phyloP scores from a whole-genome alignment of 64 coral and sea anemone genomes.

The Montipora cactus region DNA sequence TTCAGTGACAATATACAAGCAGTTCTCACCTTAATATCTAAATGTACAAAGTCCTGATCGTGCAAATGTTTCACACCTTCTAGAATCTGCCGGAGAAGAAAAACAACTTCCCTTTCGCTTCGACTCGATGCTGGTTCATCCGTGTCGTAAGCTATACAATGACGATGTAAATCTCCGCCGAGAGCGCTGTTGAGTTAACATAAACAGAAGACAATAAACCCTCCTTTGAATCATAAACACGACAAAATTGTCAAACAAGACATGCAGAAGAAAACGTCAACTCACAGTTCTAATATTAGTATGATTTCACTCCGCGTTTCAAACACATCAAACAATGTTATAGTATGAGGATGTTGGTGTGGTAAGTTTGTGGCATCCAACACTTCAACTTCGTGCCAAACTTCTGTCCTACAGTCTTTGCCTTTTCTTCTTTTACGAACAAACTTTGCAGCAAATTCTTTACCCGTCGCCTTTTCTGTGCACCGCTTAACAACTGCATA shows the following conservation, averaged over 20 bases:
- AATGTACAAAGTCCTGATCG: constrained; percentile 78
- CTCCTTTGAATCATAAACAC: constrained; percentile 13
- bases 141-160: constrained; percentile 86
- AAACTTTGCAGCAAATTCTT: constrained; percentile 94
- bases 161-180: constrained; percentile 88
- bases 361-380: constrained; percentile 70
- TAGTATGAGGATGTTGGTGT: constrained; percentile 82
- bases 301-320: constrained; percentile 93
- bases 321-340: constrained; percentile 86
- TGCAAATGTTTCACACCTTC: constrained; percentile 92
- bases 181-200: constrained; percentile 85
- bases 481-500: constrained; percentile 85
- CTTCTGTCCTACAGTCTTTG: constrained; percentile 88
- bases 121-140: constrained; percentile 84
- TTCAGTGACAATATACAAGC: constrained; percentile 46
- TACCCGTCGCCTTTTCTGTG: constrained; percentile 74
- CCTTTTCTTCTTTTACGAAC: constrained; percentile 97
- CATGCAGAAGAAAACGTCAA: not conserved
- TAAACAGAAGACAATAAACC: constrained; percentile 58
- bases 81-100: constrained; percentile 86
- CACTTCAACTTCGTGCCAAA: constrained; percentile 96
- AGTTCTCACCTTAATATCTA: constrained; percentile 86
- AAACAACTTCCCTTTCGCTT: constrained; percentile 95
- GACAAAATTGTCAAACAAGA: constrained; percentile 24
- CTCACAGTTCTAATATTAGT: constrained; percentile 94